phyloP scores from a whole-genome alignment of 2,113 vertebrate genomes.

The Hypanus sabinus region DNA sequence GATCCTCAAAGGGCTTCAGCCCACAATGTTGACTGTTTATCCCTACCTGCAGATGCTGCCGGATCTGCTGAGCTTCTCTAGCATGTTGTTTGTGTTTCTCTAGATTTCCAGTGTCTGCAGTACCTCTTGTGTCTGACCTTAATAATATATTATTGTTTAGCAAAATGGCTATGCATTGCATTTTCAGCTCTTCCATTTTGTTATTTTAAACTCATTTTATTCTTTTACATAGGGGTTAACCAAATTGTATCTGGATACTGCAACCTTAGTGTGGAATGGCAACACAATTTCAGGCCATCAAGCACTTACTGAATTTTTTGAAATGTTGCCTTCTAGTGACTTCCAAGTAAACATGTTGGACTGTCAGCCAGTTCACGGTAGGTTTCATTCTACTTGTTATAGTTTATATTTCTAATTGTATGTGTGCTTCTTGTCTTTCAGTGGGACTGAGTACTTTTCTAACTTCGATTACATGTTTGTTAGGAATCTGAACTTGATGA shows the following conservation, averaged over 20 bases:
- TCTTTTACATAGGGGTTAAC: slow-evolving; percentile 65
- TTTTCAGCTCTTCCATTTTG: not conserved
- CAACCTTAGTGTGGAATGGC: slow-evolving; percentile 93
- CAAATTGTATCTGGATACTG: slow-evolving; percentile 85
- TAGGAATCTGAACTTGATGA: too few relatives aligned
- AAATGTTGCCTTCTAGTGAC: slow-evolving; percentile 89
- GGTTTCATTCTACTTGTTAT: slow-evolving; percentile 40
- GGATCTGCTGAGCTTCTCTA: too few relatives aligned
- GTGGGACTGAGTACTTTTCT: not conserved
- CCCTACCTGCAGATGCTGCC: too few relatives aligned
- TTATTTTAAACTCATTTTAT: not conserved
- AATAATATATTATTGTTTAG: not conserved
- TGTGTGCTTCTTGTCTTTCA: not conserved
- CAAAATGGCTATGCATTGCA: not conserved
- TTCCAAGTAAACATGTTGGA: slow-evolving; percentile 84
- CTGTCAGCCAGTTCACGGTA: slow-evolving; percentile 91
- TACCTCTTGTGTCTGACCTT: too few relatives aligned
- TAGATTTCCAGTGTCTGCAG: too few relatives aligned
- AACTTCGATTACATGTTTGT: not conserved
- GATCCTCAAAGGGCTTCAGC: too few relatives aligned
- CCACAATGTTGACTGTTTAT: too few relatives aligned
- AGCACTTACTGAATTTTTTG: slow-evolving; percentile 85
- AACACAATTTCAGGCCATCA: slow-evolving; percentile 82
- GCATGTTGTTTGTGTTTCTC: too few relatives aligned
- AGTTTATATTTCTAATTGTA: not conserved